These are phyloP conservation scores for Athalia rosae DNA, from an alignment of 2,888 invertebrate species.

Conservation along the genomic window DNA sequence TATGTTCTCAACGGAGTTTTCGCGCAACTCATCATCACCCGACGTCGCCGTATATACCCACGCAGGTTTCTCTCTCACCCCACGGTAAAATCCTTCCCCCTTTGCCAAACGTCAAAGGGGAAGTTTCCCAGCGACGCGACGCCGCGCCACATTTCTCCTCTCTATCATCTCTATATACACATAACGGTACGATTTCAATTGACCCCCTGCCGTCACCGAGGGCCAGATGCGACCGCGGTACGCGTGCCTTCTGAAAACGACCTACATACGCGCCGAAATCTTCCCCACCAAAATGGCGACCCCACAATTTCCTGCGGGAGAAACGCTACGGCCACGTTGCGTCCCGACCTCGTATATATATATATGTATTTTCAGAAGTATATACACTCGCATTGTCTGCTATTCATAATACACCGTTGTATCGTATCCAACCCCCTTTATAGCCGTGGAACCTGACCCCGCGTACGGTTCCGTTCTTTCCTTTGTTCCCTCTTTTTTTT, in stretches of 20 bases:
- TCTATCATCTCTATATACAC: conserved; percentile 43
- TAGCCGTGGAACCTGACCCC: conserved; percentile 25
- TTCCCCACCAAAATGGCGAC: too few relatives aligned
- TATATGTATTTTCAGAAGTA: too few relatives aligned
- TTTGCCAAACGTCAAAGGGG: conserved; percentile 37
- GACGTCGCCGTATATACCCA: not conserved
- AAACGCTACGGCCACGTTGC: too few relatives aligned
- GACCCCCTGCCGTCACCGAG: conserved; percentile 63
- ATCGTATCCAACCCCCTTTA: conserved; percentile 4
- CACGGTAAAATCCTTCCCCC: not conserved
- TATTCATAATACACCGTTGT: conserved; percentile 34
- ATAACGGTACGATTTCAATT: conserved; percentile 66
- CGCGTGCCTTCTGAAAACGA: conserved; percentile 57
- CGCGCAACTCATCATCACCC: conserved; percentile 26
- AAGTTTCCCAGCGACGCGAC: conserved; percentile 25
- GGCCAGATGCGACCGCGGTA: conserved; percentile 69
- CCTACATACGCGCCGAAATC: not conserved
- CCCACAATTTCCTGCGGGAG: too few relatives aligned
- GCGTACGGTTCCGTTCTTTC: not conserved
- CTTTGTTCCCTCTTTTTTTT: conserved; percentile 49
- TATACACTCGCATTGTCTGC: conserved; percentile 22
- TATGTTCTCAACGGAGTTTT: conserved; percentile 13
- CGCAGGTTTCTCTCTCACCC: not conserved
- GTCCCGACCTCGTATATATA: not conserved
- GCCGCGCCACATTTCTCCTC: not conserved